These are phyloP conservation scores for Ursus arctos DNA, from an alignment of 2,113 vertebrate genomes.

Conservation along the genomic window DNA sequence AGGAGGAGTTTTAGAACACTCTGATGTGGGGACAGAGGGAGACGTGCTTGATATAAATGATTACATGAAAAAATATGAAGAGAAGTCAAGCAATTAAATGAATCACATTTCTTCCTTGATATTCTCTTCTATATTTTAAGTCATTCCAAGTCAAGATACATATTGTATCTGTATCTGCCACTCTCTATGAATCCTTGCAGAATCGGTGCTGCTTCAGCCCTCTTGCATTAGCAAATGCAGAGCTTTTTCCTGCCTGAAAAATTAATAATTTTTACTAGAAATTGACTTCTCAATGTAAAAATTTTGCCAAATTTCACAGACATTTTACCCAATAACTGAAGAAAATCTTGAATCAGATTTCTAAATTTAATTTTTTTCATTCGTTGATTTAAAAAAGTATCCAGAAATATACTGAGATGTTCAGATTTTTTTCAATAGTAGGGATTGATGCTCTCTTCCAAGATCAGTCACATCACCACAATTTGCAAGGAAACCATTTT, in stretches of 20 bases:
- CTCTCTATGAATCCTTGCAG: neutral
- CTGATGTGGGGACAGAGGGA: neutral
- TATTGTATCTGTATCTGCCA: neutral
- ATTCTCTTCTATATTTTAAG: neutral
- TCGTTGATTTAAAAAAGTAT: neutral
- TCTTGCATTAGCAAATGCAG: neutral
- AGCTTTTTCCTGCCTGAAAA: neutral
- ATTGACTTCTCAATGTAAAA: neutral
- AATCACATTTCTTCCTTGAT: neutral
- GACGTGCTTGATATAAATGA: neutral
- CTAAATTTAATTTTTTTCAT: neutral
- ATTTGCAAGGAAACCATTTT: neutral
- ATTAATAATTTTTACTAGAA: slow-evolving; percentile 3
- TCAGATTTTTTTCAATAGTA: neutral
- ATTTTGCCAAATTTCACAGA: neutral
- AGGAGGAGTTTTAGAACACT: neutral
- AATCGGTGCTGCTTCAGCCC: neutral
- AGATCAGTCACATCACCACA: neutral
- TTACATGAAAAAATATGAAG: neutral
- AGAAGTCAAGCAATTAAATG: neutral
- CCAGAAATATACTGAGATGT: neutral
- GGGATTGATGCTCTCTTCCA: neutral
- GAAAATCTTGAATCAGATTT: neutral
- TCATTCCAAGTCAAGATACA: neutral
- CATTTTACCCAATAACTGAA: neutral